Percentiles rank a stretch among this genome's conserved stretches.
Conservation (phyloP, 2,113 vertebrate genomes). For the Mastomys coucha region DNA sequence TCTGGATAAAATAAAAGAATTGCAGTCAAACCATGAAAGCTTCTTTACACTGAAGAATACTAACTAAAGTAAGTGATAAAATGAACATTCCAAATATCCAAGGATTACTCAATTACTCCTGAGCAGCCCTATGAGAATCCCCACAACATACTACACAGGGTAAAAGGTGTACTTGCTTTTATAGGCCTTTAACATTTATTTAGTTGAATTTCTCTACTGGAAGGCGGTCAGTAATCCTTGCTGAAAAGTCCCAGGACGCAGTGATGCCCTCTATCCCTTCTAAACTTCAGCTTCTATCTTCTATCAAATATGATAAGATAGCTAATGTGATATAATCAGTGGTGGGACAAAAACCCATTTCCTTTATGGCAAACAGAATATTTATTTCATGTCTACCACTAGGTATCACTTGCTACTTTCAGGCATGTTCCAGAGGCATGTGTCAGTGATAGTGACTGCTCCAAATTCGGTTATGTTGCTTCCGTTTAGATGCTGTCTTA, state of each 20-base stretch:
- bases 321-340: not conserved
- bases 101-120: not conserved
- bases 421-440: not conserved
- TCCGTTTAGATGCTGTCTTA: not conserved
- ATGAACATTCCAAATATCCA: not conserved
- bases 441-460: not conserved
- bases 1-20: not conserved
- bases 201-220: not conserved
- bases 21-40: not conserved
- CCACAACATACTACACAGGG: not conserved
- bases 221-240: not conserved
- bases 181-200: not conserved
- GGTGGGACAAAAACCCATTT: not conserved
- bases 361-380: not conserved
- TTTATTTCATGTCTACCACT: not conserved
- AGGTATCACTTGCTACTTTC: not conserved
- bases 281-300: not conserved
- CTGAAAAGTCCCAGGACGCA: not conserved
- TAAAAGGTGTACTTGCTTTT: not conserved
- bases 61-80: slow-evolving; percentile 20
- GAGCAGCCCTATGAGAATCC: not conserved
- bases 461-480: not conserved
- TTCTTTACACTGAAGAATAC: not conserved
- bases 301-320: not conserved
- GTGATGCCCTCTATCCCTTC: not conserved